A percentile compares a stretch with the other conserved stretches of the same genome.
These are phyloP conservation scores for Sebastes cheni DNA, from an alignment of 2,797 vertebrate species.

Conservation along the genomic window DNA sequence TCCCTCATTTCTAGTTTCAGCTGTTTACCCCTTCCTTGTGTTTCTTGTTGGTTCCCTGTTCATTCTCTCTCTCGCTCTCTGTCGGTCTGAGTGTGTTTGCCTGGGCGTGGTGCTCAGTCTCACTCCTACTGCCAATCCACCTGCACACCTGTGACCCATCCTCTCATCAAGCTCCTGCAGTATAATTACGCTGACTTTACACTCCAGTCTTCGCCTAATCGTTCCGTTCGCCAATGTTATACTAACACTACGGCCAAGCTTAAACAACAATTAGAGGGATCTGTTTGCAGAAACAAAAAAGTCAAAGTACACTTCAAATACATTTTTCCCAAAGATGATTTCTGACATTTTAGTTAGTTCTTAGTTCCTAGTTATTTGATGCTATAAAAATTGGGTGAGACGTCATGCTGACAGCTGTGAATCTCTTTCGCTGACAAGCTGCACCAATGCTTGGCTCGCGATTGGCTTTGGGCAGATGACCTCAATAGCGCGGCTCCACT, in stretches of 20 bases:
- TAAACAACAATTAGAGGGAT: too few species aligned
- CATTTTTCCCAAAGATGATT: too few species aligned
- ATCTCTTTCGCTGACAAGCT: not conserved
- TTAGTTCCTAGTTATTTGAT: too few species aligned
- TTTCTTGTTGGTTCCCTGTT: not conserved
- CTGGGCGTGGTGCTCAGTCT: not conserved
- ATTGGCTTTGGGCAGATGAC: not conserved
- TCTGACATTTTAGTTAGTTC: too few species aligned
- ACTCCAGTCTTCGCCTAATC: not conserved
- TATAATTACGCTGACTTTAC: too few species aligned
- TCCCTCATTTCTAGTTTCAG: not conserved
- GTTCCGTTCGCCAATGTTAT: not conserved
- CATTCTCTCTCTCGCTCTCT: not conserved
- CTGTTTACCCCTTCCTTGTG: not conserved
- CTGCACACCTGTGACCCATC: not conserved
- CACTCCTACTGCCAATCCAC: not conserved
- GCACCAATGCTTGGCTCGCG: accelerated
- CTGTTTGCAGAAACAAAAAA: too few species aligned
- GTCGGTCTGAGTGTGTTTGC: not conserved
- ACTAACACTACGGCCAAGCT: not conserved
- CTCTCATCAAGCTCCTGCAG: not conserved
- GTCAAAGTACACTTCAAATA: too few species aligned
- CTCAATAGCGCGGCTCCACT: accelerated
- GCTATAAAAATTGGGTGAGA: not conserved
- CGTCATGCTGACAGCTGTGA: not conserved